phyloP scores from a whole-genome alignment of 2,797 vertebrate genomes.

The Argyrosomus regius region DNA sequence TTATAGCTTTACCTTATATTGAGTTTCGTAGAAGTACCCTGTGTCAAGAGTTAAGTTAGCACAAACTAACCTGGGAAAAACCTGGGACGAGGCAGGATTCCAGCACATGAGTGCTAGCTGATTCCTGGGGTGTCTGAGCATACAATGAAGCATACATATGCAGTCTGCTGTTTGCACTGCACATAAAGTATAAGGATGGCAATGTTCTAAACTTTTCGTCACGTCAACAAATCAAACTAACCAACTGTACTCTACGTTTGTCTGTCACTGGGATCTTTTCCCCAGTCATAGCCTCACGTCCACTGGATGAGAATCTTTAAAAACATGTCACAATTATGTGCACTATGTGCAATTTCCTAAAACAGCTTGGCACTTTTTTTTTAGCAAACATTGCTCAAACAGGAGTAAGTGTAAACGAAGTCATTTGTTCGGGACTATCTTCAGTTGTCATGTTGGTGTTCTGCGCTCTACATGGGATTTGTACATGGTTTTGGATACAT shows the following conservation, averaged over 20 bases:
- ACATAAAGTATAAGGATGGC: background rate
- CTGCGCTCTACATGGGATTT: background rate
- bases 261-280: background rate
- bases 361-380: background rate
- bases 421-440: background rate
- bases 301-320: background rate
- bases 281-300: background rate
- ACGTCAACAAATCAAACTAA: background rate
- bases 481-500: background rate
- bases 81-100: background rate
- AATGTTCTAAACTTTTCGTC: background rate
- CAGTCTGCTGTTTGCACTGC: slow-evolving; percentile 1
- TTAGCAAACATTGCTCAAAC: background rate
- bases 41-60: background rate
- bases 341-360: background rate
- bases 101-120: background rate
- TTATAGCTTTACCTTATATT: background rate
- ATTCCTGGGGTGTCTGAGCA: background rate
- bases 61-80: background rate
- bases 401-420: background rate
- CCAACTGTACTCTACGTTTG: background rate
- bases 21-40: background rate
- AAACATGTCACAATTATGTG: background rate
- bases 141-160: slow-evolving; percentile 5
- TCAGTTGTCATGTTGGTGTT: background rate